These are phyloP conservation scores for Cynoglossus semilaevis DNA, from an alignment of 2,113 vertebrate species.

Conservation along the genomic window DNA sequence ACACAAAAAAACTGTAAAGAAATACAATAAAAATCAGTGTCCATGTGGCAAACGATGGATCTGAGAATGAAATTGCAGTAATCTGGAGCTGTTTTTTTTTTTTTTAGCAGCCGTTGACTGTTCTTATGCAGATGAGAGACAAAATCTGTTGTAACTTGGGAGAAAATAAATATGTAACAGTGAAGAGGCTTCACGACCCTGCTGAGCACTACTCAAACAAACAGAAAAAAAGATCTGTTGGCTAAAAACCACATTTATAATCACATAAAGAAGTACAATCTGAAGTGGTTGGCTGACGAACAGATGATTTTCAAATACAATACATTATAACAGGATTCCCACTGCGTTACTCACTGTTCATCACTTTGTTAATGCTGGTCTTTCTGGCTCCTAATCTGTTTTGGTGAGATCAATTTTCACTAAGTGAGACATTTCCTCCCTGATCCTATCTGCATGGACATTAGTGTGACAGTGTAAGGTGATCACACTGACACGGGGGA, in stretches of 20 bases:
- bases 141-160: no score
- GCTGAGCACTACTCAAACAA: background rate
- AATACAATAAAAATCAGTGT: background rate
- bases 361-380: background rate
- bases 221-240: background rate
- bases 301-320: conserved; percentile 29
- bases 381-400: conserved; percentile 36
- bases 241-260: conserved; percentile 20
- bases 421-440: conserved; percentile 48
- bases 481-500: conserved; percentile 21
- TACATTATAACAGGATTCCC: conserved; percentile 13
- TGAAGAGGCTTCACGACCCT: background rate
- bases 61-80: no score
- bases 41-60: no score
- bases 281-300: conserved; percentile 8
- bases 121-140: no score
- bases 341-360: background rate
- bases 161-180: background rate
- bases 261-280: background rate
- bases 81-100: no score
- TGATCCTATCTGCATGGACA: conserved; percentile 27
- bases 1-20: background rate
- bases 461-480: conserved; percentile 37
- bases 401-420: conserved; percentile 35
- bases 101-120: no score